phyloP scores from a whole-genome alignment of 1,140 invertebrate species.

The Aphis craccivora region DNA sequence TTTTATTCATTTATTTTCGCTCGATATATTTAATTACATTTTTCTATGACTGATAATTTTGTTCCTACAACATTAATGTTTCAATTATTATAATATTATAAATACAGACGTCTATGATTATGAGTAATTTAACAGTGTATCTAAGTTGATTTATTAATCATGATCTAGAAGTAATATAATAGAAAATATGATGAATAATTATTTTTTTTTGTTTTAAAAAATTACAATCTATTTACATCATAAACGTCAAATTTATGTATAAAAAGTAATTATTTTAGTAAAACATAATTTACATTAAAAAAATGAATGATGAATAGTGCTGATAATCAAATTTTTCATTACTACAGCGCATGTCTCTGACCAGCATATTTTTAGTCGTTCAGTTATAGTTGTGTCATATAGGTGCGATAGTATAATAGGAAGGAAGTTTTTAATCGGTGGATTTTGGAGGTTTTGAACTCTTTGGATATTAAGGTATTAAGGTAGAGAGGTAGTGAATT shows the following conservation, averaged over 20 bases:
- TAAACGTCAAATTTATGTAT: neutral
- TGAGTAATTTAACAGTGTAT: neutral
- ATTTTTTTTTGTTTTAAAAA: neutral
- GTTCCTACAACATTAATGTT: neutral
- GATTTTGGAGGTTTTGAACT: neutral
- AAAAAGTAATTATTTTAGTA: neutral
- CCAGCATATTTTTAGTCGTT: neutral
- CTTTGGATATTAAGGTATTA: neutral
- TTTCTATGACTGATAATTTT: neutral
- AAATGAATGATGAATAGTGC: neutral
- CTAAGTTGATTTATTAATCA: neutral
- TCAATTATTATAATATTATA: neutral
- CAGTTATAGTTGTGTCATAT: fast-evolving
- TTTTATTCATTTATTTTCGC: neutral
- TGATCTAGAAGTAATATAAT: fast-evolving
- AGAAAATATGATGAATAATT: neutral
- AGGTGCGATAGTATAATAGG: neutral
- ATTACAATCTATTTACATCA: neutral
- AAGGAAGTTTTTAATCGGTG: neutral
- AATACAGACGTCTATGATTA: neutral
- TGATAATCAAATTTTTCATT: neutral
- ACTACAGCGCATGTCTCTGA: no score
- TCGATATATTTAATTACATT: neutral
- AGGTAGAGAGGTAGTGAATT: neutral
- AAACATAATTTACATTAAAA: neutral